These are phyloP conservation scores for Scartelaos histophorus DNA, from an alignment of 2,113 vertebrate genomes.

Conservation along the genomic window DNA sequence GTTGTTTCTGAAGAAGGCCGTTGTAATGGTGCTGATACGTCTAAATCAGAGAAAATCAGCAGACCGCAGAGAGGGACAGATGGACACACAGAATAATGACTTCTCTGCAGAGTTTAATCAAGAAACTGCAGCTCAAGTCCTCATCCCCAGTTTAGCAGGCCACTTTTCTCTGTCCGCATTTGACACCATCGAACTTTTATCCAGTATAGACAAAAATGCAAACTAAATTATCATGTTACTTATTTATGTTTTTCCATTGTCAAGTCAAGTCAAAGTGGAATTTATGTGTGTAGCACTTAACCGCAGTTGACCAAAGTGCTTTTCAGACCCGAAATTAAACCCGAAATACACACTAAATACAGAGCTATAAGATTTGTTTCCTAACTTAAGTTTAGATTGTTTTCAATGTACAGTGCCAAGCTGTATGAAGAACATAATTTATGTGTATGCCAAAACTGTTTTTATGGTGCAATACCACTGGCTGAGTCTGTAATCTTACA, in stretches of 20 bases:
- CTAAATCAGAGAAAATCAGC: slow-evolving; percentile 2
- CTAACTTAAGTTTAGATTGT: too few relatives aligned
- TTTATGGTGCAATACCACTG: too few relatives aligned
- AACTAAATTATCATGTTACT: background rate
- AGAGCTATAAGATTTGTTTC: too few relatives aligned
- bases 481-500: too few relatives aligned
- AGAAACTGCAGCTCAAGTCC: background rate
- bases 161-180: background rate
- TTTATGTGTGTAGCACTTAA: too few relatives aligned
- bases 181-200: background rate
- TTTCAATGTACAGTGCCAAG: too few relatives aligned
- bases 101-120: background rate
- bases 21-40: background rate
- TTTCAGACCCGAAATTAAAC: too few relatives aligned
- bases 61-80: background rate
- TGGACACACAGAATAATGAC: slow-evolving; percentile 3
- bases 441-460: too few relatives aligned
- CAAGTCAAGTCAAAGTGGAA: too few relatives aligned
- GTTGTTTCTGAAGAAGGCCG: background rate
- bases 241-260: background rate
- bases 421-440: too few relatives aligned
- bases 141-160: background rate
- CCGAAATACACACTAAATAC: too few relatives aligned
- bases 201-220: background rate
- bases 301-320: too few relatives aligned